Percentiles rank a stretch among this genome's conserved stretches.
phyloP scores from a whole-genome alignment of 1,140 invertebrate species.

The Metopolophium dirhodum region DNA sequence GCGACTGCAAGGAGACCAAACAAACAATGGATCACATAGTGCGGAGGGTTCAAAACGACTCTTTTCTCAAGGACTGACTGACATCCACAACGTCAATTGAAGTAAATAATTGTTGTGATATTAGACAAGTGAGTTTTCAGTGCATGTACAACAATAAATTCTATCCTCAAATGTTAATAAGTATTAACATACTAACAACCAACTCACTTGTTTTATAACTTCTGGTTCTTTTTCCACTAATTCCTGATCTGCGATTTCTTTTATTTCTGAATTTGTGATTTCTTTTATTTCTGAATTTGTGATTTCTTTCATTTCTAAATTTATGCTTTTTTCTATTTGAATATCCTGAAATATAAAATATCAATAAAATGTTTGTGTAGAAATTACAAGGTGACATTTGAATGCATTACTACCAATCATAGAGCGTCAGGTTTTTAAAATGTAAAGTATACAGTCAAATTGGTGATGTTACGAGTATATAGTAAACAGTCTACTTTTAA shows the following conservation, averaged over 20 bases:
- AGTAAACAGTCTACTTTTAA: background rate
- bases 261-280: background rate
- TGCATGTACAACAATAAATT: no score
- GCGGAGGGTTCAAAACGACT: no score
- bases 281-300: background rate
- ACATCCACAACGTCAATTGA: no score
- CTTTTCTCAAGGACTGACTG: no score
- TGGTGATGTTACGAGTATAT: background rate
- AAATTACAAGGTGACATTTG: no score
- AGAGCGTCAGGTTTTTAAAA: background rate
- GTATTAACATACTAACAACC: background rate
- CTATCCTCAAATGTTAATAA: no score
- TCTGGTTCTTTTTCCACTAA: background rate
- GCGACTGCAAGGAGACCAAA: no score
- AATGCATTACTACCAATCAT: background rate
- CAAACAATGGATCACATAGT: no score
- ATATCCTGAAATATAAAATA: background rate
- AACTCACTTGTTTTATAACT: background rate
- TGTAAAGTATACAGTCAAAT: no score
- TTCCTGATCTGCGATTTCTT: background rate
- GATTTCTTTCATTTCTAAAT: background rate
- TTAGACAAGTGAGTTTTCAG: no score
- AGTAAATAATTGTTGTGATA: no score
- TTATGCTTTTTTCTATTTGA: background rate
- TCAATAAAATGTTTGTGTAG: background rate